These are phyloP conservation scores for Lasiurus borealis DNA, from an alignment of 2,113 vertebrate genomes.

Conservation along the genomic window DNA sequence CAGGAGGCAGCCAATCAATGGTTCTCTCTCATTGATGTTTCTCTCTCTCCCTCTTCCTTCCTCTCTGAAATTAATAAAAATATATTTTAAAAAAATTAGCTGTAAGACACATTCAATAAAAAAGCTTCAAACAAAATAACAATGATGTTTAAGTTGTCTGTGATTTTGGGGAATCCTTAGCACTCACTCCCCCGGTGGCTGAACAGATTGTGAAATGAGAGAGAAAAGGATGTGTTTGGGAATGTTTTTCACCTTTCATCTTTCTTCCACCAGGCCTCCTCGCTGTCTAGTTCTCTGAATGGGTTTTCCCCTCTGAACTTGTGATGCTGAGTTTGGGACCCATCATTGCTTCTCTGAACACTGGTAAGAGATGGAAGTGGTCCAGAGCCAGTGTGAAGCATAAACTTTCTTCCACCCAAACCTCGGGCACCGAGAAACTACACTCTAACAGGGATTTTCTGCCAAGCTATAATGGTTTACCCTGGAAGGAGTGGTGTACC, in stretches of 20 bases:
- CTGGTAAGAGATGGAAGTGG: not conserved
- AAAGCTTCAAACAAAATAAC: constrained; percentile 15
- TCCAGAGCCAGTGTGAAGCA: not conserved
- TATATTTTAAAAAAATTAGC: not conserved
- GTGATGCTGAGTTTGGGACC: not conserved
- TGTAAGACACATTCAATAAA: constrained; percentile 19
- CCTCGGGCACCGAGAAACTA: not conserved
- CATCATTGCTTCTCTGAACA: constrained; percentile 6
- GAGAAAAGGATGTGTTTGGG: not conserved
- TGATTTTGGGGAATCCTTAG: not conserved
- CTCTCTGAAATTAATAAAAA: no score
- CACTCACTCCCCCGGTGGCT: not conserved
- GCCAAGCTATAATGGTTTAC: not conserved
- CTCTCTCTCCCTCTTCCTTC: no score
- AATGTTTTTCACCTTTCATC: not conserved
- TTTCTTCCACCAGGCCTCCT: not conserved
- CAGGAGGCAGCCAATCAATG: no score
- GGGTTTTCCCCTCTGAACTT: not conserved
- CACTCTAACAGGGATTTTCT: not conserved
- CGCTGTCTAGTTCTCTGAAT: not conserved
- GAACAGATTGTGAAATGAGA: not conserved
- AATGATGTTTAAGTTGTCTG: not conserved
- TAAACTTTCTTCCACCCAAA: not conserved
- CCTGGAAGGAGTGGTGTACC: not conserved
- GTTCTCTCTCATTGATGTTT: no score